Evolutionary conservation across 2,113 vertebrate genomes (phyloP).

Genomic region (Vulpes lagopus): DNA sequence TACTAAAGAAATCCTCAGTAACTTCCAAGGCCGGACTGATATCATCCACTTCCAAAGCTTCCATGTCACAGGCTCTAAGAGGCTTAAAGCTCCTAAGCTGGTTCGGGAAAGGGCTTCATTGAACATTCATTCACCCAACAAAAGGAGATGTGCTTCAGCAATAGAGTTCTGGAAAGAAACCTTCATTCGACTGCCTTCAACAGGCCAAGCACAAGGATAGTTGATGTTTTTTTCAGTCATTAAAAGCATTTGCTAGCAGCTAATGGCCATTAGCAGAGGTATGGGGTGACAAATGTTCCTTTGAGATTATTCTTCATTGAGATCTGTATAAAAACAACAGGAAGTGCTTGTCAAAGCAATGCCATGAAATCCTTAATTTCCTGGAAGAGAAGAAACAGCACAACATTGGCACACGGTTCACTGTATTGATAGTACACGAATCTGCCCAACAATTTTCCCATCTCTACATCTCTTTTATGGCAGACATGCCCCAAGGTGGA

Average conservation of each 20-base stretch:
- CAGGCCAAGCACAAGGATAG: background rate
- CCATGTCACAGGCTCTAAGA: conserved; percentile 87
- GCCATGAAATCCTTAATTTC: conserved; percentile 33
- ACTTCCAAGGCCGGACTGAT: conserved; percentile 98
- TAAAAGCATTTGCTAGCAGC: conserved; percentile 17
- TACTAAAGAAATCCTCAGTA: conserved; percentile 97
- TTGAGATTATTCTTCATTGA: conserved; percentile 30
- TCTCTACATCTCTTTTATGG: conserved; percentile 15
- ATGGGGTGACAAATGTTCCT: background rate
- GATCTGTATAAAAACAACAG: conserved; percentile 41
- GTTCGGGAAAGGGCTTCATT: conserved; percentile 55
- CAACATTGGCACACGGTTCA: conserved; percentile 40
- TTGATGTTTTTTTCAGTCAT: background rate
- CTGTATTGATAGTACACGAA: background rate
- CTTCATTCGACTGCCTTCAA: background rate
- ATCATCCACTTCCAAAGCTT: conserved; percentile 95
- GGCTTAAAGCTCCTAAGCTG: background rate
- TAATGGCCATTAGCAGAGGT: background rate
- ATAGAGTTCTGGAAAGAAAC: background rate
- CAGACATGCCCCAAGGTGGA: background rate
- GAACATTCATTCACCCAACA: conserved; percentile 53
- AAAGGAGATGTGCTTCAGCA: background rate
- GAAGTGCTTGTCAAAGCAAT: background rate
- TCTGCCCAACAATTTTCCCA: background rate
- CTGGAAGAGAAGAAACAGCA: conserved; percentile 82